Conservation (phyloP, 1,140 invertebrate genomes). For the Colletes gigas region DNA sequence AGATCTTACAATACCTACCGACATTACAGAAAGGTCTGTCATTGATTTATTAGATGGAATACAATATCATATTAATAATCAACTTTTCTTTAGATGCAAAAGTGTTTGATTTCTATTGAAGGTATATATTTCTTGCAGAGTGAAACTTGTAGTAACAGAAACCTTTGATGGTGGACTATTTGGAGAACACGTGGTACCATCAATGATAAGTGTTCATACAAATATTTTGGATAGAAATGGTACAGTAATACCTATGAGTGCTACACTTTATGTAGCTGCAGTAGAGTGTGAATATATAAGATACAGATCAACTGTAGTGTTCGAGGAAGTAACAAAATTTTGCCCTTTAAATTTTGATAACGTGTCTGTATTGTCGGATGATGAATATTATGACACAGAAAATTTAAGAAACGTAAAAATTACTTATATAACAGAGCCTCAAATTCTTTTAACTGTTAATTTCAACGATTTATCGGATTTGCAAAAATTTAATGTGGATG, state of each 20-base stretch:
- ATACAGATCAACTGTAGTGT: slow-evolving; percentile 64
- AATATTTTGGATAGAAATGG: slow-evolving; percentile 81
- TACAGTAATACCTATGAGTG: slow-evolving; percentile 84
- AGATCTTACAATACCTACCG: slow-evolving; percentile 80
- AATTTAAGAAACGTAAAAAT: slow-evolving; percentile 83
- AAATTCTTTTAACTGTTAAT: slow-evolving; percentile 83
- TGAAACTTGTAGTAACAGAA: slow-evolving; percentile 87
- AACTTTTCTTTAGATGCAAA: slow-evolving; percentile 4
- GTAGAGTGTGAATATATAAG: slow-evolving; percentile 77
- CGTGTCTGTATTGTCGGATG: slow-evolving; percentile 66
- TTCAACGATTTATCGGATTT: slow-evolving; percentile 84
- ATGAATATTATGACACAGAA: slow-evolving; percentile 87
- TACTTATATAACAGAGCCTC: slow-evolving; percentile 83
- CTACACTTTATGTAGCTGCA: slow-evolving; percentile 84
- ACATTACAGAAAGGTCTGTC: slow-evolving; percentile 81
- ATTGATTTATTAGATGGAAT: background rate
- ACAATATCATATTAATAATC: background rate
- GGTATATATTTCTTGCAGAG: slow-evolving; percentile 76
- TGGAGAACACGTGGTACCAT: slow-evolving; percentile 87
- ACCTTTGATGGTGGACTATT: slow-evolving; percentile 90
- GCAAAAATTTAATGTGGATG: slow-evolving; percentile 74
- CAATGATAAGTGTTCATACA: slow-evolving; percentile 86
- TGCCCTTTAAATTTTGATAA: slow-evolving; percentile 67
- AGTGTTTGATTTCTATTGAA: slow-evolving; percentile 7
- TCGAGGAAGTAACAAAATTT: slow-evolving; percentile 51